These are phyloP conservation scores for Vanessa atalanta DNA, from an alignment of 1,140 invertebrate species.

Conservation along the genomic window DNA sequence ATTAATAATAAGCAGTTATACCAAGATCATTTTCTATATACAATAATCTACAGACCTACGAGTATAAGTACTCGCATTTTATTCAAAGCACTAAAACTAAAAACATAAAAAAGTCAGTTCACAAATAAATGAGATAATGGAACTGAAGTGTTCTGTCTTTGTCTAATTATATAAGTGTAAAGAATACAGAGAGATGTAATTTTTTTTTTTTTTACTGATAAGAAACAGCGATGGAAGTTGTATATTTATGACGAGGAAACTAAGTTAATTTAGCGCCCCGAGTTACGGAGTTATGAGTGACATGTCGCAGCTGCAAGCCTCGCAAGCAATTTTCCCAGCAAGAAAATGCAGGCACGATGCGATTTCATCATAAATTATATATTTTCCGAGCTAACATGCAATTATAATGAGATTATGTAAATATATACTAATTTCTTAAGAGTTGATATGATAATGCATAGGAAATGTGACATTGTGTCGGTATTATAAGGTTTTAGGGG, in stretches of 20 bases:
- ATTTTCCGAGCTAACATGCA: neutral
- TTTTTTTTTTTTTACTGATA: neutral
- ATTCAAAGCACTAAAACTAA: too few relatives aligned
- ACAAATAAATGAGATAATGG: neutral
- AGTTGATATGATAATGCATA: neutral
- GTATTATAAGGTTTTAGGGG: too few relatives aligned
- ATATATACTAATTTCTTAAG: neutral
- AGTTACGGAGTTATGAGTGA: conserved; percentile 43
- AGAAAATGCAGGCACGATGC: conserved; percentile 34
- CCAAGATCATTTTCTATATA: too few relatives aligned
- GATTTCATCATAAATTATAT: conserved; percentile 26
- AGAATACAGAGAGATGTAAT: too few relatives aligned
- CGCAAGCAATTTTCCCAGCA: conserved; percentile 38
- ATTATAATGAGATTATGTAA: neutral
- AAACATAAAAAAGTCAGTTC: too few relatives aligned
- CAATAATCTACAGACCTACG: too few relatives aligned
- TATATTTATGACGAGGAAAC: conserved; percentile 4
- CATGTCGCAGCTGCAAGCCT: conserved; percentile 44
- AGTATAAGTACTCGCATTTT: too few relatives aligned
- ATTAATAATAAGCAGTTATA: too few relatives aligned
- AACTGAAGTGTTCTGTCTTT: neutral
- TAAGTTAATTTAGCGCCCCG: conserved; percentile 27
- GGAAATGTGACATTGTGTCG: neutral
- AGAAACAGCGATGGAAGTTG: neutral
- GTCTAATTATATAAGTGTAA: too few relatives aligned